These are phyloP conservation scores for Melanargia galathea DNA, from an alignment of 2,888 invertebrate genomes.

Conservation along the genomic window DNA sequence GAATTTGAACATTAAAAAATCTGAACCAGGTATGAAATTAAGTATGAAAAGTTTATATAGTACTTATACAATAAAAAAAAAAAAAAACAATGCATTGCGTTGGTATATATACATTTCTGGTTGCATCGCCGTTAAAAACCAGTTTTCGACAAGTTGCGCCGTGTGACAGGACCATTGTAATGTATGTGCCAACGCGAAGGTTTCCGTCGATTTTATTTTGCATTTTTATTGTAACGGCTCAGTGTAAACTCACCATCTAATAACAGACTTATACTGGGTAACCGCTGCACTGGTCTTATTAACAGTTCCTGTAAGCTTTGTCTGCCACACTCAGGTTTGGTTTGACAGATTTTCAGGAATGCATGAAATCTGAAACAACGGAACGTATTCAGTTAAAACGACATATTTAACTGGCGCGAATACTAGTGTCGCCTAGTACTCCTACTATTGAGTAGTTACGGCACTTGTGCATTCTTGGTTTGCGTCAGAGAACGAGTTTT, in stretches of 20 bases:
- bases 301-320: slow-evolving; percentile 97
- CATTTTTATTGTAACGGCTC: too few relatives aligned
- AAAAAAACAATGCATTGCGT: too few relatives aligned
- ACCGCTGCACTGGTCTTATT: slow-evolving; percentile 98
- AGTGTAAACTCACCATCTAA: slow-evolving; percentile 94
- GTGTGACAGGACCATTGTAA: too few relatives aligned
- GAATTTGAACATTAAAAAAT: background rate
- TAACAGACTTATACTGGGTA: slow-evolving; percentile 97
- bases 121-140: too few relatives aligned
- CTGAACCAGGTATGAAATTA: background rate
- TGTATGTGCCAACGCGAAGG: too few relatives aligned
- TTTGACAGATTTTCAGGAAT: slow-evolving; percentile 97
- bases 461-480: too few relatives aligned
- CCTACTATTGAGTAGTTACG: too few relatives aligned
- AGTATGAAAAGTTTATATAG: background rate
- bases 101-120: too few relatives aligned
- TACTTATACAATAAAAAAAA: too few relatives aligned
- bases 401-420: background rate
- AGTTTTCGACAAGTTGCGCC: too few relatives aligned
- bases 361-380: slow-evolving; percentile 90
- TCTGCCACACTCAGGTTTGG: slow-evolving; percentile 96
- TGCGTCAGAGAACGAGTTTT: background rate
- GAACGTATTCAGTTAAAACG: background rate
- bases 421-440: too few relatives aligned
- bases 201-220: too few relatives aligned